Conservation (phyloP, 1,140 invertebrate genomes). For the Drosophila teissieri region DNA sequence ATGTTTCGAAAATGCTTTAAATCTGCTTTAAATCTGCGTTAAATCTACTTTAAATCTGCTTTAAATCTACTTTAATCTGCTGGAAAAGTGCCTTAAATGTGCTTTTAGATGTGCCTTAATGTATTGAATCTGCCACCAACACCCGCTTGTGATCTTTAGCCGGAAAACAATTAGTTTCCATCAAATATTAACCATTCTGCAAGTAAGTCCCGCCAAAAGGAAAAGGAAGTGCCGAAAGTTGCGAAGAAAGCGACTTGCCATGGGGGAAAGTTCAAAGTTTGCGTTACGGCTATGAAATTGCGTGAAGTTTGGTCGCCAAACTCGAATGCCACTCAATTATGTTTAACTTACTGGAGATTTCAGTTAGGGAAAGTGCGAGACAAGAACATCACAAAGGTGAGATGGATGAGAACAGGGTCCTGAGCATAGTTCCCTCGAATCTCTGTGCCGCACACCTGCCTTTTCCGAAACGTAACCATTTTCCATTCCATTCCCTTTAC, state of each 20-base stretch:
- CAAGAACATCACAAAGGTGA: not conserved
- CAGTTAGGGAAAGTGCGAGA: constrained; percentile 18
- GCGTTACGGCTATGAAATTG: constrained; percentile 27
- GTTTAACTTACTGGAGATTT: constrained; percentile 25
- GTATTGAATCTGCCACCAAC: no score
- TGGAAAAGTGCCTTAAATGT: no score
- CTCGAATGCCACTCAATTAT: constrained; percentile 38
- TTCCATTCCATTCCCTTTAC: not conserved
- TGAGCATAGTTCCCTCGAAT: not conserved
- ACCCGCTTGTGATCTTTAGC: not conserved
- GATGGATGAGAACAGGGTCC: not conserved
- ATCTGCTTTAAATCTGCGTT: no score
- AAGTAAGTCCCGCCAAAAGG: not conserved
- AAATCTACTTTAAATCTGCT: no score
- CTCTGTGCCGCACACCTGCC: not conserved
- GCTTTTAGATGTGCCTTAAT: no score
- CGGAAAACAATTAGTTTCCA: constrained; percentile 29
- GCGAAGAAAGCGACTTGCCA: not conserved
- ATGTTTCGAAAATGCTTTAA: no score
- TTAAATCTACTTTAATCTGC: no score
- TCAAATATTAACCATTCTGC: constrained; percentile 12
- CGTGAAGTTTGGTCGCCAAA: constrained; percentile 28
- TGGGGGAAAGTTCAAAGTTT: constrained; percentile 20
- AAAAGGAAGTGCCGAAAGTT: constrained; percentile 10
- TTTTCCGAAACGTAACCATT: not conserved